Conservation (phyloP, 2,113 vertebrate species). For the Mormyrus lacerda region DNA sequence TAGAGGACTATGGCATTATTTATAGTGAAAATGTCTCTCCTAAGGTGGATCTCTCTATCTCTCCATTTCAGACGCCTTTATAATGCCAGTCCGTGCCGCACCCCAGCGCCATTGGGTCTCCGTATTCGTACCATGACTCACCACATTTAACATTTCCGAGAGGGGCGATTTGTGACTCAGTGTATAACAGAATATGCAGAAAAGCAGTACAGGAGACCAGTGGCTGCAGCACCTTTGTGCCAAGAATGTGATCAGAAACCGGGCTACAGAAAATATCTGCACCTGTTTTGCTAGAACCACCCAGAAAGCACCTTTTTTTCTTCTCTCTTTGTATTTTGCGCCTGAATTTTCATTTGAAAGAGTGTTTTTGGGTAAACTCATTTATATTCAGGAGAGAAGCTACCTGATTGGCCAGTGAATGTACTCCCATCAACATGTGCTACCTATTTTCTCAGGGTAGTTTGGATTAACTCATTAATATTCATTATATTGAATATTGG, state of each 20-base stretch:
- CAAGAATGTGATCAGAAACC: conserved; percentile 34
- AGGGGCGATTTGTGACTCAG: background rate
- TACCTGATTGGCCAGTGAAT: background rate
- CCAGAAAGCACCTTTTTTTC: background rate
- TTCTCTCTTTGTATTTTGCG: background rate
- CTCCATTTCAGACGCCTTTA: background rate
- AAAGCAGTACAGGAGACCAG: background rate
- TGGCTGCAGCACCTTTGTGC: background rate
- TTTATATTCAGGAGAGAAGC: background rate
- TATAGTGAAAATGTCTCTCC: background rate
- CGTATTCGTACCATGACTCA: background rate
- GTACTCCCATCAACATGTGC: background rate
- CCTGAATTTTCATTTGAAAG: background rate
- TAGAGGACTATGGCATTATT: background rate
- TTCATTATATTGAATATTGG: background rate
- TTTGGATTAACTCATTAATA: background rate
- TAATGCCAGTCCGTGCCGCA: background rate
- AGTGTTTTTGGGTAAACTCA: background rate
- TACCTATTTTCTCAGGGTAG: background rate
- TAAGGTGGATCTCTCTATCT: background rate
- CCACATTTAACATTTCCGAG: background rate
- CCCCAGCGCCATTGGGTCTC: background rate
- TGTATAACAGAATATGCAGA: background rate
- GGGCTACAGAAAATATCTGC: conserved; percentile 30
- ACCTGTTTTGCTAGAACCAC: background rate